Percentiles rank a stretch among this genome's conserved stretches.
Conservation (phyloP, 1,140 invertebrate genomes). For the Drosophila albomicans region DNA sequence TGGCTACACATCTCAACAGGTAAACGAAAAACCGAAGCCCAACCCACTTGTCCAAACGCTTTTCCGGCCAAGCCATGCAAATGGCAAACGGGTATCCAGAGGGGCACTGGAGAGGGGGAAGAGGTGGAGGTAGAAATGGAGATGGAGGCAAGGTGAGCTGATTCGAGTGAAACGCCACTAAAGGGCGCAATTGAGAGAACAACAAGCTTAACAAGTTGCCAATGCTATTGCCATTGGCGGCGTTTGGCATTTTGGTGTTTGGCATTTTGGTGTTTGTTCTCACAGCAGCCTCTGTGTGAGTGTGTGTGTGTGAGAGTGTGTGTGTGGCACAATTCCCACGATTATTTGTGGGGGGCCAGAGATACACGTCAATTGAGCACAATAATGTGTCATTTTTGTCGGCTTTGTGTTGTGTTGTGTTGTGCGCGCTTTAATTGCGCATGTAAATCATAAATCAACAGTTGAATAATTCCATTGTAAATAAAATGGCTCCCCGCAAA, state of each 20-base stretch:
- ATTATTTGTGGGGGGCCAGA: background rate
- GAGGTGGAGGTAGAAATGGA: background rate
- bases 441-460: constrained; percentile 75
- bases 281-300: background rate
- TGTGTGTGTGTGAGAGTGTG: background rate
- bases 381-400: constrained; percentile 70
- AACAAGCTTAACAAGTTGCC: constrained; percentile 77
- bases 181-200: constrained; percentile 70
- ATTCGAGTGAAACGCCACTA: constrained; percentile 59
- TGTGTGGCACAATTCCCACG: background rate
- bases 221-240: constrained; percentile 42
- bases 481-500: constrained; percentile 1
- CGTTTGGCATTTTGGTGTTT: background rate
- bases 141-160: constrained; percentile 2
- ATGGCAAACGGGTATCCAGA: constrained; percentile 35
- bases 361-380: constrained; percentile 55
- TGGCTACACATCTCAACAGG: constrained; percentile 63
- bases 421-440: constrained; percentile 55
- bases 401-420: constrained; percentile 30
- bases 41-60: constrained; percentile 20
- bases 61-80: constrained; percentile 25
- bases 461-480: constrained; percentile 58
- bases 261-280: constrained; percentile 40
- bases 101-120: background rate
- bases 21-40: constrained; percentile 31